Base-by-base conservation (phyloP, 2,888 invertebrate species). In the Heliconius charithonia region DNA sequence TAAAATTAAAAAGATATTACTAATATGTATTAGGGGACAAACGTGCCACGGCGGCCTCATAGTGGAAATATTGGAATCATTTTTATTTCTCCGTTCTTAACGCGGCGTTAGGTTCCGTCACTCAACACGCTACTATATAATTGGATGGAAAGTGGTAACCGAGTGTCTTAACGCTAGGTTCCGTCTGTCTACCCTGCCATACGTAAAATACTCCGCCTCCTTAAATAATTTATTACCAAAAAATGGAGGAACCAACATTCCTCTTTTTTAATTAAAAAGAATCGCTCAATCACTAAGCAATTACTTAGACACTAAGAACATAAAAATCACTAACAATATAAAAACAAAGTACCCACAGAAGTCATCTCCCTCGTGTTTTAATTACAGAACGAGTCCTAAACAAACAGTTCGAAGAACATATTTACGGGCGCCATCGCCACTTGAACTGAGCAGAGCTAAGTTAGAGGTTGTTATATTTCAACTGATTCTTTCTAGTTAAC, bases 391-490 rank as follows among this genome's bases (percentile, higher is more conserved):
- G 62, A 67, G 72, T 76, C 79, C 76, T 79, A 73, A 76, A 67
- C 76, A 79, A 80, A 80, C 74, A 71, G 75, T 22, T 29, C 29
- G 32, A 25, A 41, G 41, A 7, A 75, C 37, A n/a, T 72, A 77
- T 80, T 80, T 76, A 78, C 69, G 67, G 32, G n/a, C 51, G 3
- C 66, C 77, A 67, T 76, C 45, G 73, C 66, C 72, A 63, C 51
- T 77, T 37, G 65, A 75, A 72, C n/a, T 72, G 9, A 59, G 59
- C 59, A 59, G 56, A 16, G 12, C 32, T 71, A 69, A 7, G 6
- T 6, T n/a, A n/a, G n/a, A 67, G 65, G 63, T 70, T 29, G 56
- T 75, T 76, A 74, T 71, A 72, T 77, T 77, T 72, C 75, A 79
- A 76, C 79, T 63, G 32, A 66, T n/a, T 63, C 72, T 51, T 51